Percentiles rank a stretch among this genome's conserved stretches.
Evolutionary conservation across 2,797 vertebrate genomes (phyloP).

Genomic region (Poeciliopsis paucimaculata): DNA sequence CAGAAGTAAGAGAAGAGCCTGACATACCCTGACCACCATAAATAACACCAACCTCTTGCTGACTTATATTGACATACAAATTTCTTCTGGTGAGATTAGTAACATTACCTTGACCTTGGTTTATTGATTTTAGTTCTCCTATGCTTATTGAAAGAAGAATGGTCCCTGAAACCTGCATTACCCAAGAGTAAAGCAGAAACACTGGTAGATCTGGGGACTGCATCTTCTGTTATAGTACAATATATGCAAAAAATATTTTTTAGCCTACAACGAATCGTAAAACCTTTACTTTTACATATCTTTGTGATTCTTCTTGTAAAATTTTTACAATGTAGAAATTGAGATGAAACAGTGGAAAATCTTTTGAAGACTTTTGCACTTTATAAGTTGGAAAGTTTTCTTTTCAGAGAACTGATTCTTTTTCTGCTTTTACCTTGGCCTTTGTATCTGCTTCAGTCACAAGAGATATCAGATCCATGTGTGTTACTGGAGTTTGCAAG

Average conservation of each 20-base stretch:
- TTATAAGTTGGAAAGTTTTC: slow-evolving; percentile 7
- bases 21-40: slow-evolving; percentile 21
- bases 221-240: slow-evolving; percentile 6
- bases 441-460: slow-evolving; percentile 62
- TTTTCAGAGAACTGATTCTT: slow-evolving; percentile 11
- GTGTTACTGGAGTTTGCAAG: slow-evolving; percentile 58
- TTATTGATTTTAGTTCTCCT: slow-evolving; percentile 67
- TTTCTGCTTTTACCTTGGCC: slow-evolving; percentile 51
- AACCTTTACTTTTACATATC: not conserved
- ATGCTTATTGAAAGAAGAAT: slow-evolving; percentile 60
- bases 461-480: slow-evolving; percentile 67
- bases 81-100: slow-evolving; percentile 64
- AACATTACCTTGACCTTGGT: slow-evolving; percentile 74
- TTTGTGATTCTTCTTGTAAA: not conserved
- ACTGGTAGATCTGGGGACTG: slow-evolving; percentile 13
- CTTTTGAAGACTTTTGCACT: not conserved
- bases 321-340: not conserved
- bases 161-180: slow-evolving; percentile 47
- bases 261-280: not conserved
- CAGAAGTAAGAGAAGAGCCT: slow-evolving; percentile 21
- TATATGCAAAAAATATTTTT: not conserved
- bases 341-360: not conserved
- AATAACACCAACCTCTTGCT: slow-evolving; percentile 45
- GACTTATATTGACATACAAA: slow-evolving; percentile 67
- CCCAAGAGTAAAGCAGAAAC: slow-evolving; percentile 28